Evolutionary conservation across 2,888 invertebrate genomes (phyloP).

Genomic region (Epicampocera succincta): DNA sequence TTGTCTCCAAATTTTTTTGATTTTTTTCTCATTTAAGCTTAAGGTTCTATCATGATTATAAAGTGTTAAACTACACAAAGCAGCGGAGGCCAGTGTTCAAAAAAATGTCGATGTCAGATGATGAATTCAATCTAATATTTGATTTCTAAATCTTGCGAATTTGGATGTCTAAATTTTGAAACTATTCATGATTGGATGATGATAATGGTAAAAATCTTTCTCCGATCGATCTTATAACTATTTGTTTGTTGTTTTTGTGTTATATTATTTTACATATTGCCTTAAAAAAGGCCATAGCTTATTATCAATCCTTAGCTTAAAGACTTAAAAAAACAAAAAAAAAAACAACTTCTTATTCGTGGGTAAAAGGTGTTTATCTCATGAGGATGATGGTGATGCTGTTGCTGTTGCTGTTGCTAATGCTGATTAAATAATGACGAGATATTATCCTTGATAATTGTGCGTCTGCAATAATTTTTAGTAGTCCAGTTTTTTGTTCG

Average conservation of each 20-base stretch:
- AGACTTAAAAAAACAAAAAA: constrained; percentile 55
- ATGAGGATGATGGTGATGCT: constrained; percentile 38
- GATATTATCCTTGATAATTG: constrained; percentile 50
- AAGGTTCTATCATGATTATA: constrained; percentile 70
- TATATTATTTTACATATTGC: constrained; percentile 68
- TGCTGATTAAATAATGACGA: constrained; percentile 31
- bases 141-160: constrained; percentile 63
- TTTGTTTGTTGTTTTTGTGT: constrained; percentile 57
- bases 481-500: constrained; percentile 20
- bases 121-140: constrained; percentile 53
- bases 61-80: constrained; percentile 69
- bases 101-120: constrained; percentile 53
- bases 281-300: constrained; percentile 67
- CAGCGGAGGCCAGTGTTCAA: constrained; percentile 67
- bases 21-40: constrained; percentile 65
- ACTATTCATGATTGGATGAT: constrained; percentile 68
- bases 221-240: constrained; percentile 68
- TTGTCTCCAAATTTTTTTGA: constrained; percentile 67
- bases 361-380: constrained; percentile 34
- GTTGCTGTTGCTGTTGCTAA: constrained; percentile 12
- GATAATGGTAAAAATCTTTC: constrained; percentile 71
- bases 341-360: constrained; percentile 60
- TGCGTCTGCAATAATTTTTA: constrained; percentile 50
- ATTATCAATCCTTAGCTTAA: constrained; percentile 70
- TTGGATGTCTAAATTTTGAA: constrained; percentile 75